These are phyloP conservation scores for Cerceris rybyensis DNA, from an alignment of 2,888 invertebrate genomes.

Conservation along the genomic window DNA sequence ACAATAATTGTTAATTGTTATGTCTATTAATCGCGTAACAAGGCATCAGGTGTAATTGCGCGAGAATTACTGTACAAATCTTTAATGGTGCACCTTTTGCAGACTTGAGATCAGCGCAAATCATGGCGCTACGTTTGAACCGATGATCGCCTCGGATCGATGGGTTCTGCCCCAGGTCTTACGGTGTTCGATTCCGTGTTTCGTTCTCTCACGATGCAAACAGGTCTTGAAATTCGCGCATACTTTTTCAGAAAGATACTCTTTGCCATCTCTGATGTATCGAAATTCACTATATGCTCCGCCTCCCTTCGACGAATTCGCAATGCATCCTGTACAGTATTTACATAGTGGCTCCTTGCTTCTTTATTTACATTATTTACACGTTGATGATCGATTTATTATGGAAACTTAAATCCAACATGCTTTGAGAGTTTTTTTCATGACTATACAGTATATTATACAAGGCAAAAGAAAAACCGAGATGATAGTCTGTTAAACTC, in stretches of 20 bases:
- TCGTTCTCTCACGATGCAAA: conserved; percentile 63
- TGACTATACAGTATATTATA: too few species aligned
- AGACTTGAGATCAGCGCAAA: too few species aligned
- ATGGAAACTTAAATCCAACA: too few species aligned
- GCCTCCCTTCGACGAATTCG: conserved; percentile 2
- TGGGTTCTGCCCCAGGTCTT: conserved; percentile 67
- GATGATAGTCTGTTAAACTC: too few species aligned
- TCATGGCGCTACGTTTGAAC: conserved; percentile 7
- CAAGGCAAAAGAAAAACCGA: too few species aligned
- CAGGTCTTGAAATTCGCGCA: conserved; percentile 42
- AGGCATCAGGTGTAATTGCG: too few species aligned
- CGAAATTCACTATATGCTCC: neutral
- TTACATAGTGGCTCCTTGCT: conserved; percentile 48
- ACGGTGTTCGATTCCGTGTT: conserved; percentile 52
- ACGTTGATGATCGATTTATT: neutral
- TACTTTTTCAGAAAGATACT: conserved; percentile 30
- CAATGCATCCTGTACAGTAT: conserved; percentile 52
- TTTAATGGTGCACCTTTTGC: too few species aligned
- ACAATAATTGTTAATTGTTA: too few species aligned
- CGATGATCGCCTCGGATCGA: conserved; percentile 40
- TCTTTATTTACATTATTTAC: conserved; percentile 59
- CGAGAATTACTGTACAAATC: too few species aligned
- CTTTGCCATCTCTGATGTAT: neutral
- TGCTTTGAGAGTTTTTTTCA: too few species aligned
- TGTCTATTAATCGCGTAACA: too few species aligned